Percentiles rank a stretch among this genome's conserved stretches.
phyloP scores from a whole-genome alignment of 92 coral and sea anemone species.

The Blastomussa wellsi region DNA sequence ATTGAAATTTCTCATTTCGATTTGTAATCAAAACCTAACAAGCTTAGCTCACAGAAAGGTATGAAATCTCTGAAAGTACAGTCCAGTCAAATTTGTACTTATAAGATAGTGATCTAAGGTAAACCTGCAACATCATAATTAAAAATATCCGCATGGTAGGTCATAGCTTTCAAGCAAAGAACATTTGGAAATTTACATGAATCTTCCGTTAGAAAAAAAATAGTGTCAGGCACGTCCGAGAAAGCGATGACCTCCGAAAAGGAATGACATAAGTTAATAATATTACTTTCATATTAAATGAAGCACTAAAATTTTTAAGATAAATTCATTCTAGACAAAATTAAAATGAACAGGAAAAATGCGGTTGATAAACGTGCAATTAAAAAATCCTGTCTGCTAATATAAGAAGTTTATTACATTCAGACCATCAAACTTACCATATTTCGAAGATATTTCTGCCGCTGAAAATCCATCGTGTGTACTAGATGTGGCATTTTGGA shows the following conservation, averaged over 20 bases:
- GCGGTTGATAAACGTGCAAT: not conserved
- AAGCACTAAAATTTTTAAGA: not conserved
- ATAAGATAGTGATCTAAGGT: not conserved
- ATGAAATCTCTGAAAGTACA: not conserved
- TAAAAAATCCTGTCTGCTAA: not conserved
- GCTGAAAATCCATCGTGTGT: constrained; percentile 3
- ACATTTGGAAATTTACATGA: not conserved
- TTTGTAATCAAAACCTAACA: not conserved
- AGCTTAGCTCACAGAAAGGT: not conserved
- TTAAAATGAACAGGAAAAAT: not conserved
- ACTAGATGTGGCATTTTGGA: not conserved
- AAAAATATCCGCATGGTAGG: constrained; percentile 3
- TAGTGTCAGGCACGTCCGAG: not conserved
- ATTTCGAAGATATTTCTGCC: not conserved
- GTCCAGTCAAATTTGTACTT: not conserved
- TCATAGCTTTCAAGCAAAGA: constrained; percentile 1
- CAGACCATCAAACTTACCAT: constrained; percentile 13
- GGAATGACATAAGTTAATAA: not conserved
- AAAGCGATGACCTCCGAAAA: not conserved
- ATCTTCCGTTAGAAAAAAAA: not conserved
- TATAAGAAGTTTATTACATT: not conserved
- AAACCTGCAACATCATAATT: not conserved
- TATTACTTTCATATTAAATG: not conserved
- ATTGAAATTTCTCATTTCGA: not conserved
- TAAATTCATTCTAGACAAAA: not conserved